phyloP scores from a whole-genome alignment of 2,888 invertebrate genomes.

The Patella depressa region DNA sequence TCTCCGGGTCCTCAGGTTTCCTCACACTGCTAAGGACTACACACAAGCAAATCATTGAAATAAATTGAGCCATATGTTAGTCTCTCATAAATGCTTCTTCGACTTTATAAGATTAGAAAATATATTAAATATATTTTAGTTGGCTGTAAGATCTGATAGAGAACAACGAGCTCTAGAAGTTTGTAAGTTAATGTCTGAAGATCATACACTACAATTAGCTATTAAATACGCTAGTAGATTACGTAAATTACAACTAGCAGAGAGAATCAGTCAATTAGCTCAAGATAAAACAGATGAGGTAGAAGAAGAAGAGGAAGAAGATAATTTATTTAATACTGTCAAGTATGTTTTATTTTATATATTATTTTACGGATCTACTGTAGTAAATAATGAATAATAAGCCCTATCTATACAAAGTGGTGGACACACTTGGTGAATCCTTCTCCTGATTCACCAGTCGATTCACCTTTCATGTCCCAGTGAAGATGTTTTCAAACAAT shows the following conservation, averaged over 20 bases:
- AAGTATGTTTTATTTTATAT: neutral
- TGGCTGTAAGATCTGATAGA: constrained; percentile 86
- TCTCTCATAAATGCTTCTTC: too few relatives aligned
- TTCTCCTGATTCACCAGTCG: too few relatives aligned
- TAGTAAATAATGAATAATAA: neutral
- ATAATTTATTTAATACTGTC: constrained; percentile 1
- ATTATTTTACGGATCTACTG: neutral
- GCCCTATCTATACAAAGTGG: neutral
- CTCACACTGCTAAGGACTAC: too few relatives aligned
- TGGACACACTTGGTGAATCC: too few relatives aligned
- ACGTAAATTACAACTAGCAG: constrained; percentile 83
- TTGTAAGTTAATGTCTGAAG: constrained; percentile 84
- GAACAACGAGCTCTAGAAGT: constrained; percentile 90
- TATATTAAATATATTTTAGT: constrained; percentile 71
- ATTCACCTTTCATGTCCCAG: too few relatives aligned
- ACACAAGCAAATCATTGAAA: too few relatives aligned
- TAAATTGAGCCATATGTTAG: too few relatives aligned
- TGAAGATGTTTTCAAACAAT: too few relatives aligned
- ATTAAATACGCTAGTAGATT: constrained; percentile 89
- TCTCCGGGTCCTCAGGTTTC: too few relatives aligned
- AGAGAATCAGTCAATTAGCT: constrained; percentile 80
- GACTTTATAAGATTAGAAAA: too few relatives aligned
- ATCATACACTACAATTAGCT: constrained; percentile 84
- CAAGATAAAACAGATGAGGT: constrained; percentile 57
- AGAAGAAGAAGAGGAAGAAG: constrained; percentile 33